Base-by-base conservation (phyloP, 2,888 invertebrate genomes). In the Pheosia gnoma region DNA sequence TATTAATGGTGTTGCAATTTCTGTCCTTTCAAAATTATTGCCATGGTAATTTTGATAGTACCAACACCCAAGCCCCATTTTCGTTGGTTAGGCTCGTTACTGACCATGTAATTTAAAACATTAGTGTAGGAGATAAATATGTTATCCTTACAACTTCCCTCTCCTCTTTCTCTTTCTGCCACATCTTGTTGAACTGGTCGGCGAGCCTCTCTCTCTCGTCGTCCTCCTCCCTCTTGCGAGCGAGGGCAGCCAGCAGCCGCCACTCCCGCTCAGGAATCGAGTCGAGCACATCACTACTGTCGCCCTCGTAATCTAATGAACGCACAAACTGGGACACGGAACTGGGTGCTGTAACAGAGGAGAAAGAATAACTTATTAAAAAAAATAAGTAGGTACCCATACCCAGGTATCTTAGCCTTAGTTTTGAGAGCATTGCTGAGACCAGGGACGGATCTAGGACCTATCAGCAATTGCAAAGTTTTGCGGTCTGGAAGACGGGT, bases 251-350 rank as follows among this genome's bases (percentile, higher is more conserved):
- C 47, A 94, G 81, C 39, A 94, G 86, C 8, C 89, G 83, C 85
- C 93, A 91, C 65, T 94, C 94, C 38, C 88, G 84, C 72, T 94
- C 93, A 0, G 94, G 94, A 13, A 94, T 90, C 0, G 82, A 81
- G 39, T 82, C 85, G 10, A 89, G 62, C 10, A 87, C 63, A 25
- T 70, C 66, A n/a, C 76, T 68, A 9, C 74, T 76, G 53, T 63
- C 67, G 9, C 70, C 63, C 7, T 88, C 86, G 58, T 83, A 86
- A 61, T 90, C 82, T 11, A 79, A 25, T 0, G 82, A 71, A 3
- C 70, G 62, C 43, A 87, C 65, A 5, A 89, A 68, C 39, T 86
- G 84, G 3, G 90, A 86, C 10, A 83, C 45, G 0, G 84, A 79
- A 55, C 78, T 85, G n/a, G 82, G 75, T 9, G 80, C 89, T 91